Evolutionary conservation across 2,888 invertebrate genomes (phyloP).

Genomic region (Rhamphomyia laevipes): DNA sequence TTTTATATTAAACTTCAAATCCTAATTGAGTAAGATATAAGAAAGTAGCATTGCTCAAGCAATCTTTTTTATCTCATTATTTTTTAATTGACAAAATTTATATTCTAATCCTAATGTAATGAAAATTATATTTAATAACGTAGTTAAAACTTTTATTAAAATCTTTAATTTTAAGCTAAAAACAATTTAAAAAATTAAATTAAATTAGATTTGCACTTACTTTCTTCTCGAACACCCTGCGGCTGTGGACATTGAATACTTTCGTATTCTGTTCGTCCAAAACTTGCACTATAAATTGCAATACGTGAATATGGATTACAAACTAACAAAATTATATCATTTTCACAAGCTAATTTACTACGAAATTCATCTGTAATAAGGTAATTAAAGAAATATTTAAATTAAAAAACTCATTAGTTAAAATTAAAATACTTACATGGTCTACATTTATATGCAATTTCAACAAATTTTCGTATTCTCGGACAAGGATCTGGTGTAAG

Average conservation of each 20-base stretch:
- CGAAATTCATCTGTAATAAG: conserved; percentile 83
- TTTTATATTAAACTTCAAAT: no score
- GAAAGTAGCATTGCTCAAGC: no score
- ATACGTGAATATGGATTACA: conserved; percentile 82
- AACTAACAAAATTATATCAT: conserved; percentile 73
- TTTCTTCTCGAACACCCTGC: conserved; percentile 75
- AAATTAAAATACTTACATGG: conserved; percentile 69
- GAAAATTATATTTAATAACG: no score
- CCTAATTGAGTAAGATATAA: no score
- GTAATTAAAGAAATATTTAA: background rate
- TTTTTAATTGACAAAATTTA: no score
- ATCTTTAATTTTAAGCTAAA: no score
- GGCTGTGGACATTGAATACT: conserved; percentile 82
- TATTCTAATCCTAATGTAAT: no score
- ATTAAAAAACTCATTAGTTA: background rate
- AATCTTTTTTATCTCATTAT: no score
- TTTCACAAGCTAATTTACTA: conserved; percentile 87
- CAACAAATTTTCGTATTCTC: conserved; percentile 80
- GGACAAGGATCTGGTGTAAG: conserved; percentile 79
- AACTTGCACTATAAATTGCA: conserved; percentile 86
- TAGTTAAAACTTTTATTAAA: no score
- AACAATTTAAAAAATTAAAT: no score
- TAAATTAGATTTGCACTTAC: conserved; percentile 45
- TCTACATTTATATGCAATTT: conserved; percentile 92
- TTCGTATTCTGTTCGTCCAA: conserved; percentile 84